Evolutionary conservation across 2,113 vertebrate genomes (phyloP).

Genomic region (Cyprinodon brontotheroides): DNA sequence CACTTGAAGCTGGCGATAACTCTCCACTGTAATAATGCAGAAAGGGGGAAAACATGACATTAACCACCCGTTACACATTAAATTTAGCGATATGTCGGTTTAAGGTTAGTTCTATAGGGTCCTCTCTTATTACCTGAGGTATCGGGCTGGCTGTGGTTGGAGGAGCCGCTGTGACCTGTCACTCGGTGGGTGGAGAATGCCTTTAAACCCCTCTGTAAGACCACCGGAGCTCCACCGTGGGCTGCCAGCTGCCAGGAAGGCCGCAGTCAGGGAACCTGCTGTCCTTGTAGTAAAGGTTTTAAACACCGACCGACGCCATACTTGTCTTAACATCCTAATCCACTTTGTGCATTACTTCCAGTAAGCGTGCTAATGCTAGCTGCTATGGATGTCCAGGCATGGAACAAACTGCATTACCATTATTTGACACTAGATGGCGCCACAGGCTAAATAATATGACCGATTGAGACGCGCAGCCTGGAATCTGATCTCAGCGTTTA

Average conservation of each 20-base stretch:
- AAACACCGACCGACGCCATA: constrained; percentile 50
- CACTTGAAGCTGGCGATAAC: neutral
- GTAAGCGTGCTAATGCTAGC: constrained; percentile 13
- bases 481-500: too few relatives aligned
- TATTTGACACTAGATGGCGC: constrained; percentile 38
- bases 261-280: constrained; percentile 25
- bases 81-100: neutral
- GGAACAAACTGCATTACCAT: constrained; percentile 20
- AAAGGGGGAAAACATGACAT: neutral
- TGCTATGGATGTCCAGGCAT: constrained; percentile 25
- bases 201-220: constrained; percentile 18
- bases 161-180: constrained; percentile 17
- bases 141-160: constrained; percentile 28
- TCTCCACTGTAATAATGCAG: neutral
- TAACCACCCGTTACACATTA: neutral
- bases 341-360: neutral
- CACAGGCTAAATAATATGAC: neutral
- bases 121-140: constrained; percentile 67
- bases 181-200: constrained; percentile 20
- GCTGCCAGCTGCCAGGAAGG: neutral
- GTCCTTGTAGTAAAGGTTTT: constrained; percentile 34
- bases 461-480: too few relatives aligned
- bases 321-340: constrained; percentile 72
- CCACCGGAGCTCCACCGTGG: neutral
- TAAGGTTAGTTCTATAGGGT: neutral